Percentiles rank a stretch among this genome's conserved stretches.
Evolutionary conservation across 2,888 invertebrate species (phyloP).

Genomic region (Carabus problematicus): DNA sequence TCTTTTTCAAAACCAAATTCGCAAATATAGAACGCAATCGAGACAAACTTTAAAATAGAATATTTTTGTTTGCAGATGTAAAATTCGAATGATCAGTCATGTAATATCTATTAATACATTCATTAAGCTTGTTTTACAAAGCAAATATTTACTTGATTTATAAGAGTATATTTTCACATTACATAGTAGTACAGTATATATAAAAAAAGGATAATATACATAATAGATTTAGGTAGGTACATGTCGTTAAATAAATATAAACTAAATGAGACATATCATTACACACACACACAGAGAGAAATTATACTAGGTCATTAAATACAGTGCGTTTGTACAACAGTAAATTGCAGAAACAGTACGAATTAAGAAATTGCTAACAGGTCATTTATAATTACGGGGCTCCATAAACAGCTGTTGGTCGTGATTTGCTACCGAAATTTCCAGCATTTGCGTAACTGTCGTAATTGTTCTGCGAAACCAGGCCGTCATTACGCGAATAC

Average conservation of each 20-base stretch:
- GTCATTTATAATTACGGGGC: slow-evolving; percentile 47
- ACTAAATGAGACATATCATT: not conserved
- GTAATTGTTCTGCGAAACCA: slow-evolving; percentile 27
- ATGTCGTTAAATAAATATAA: too few relatives aligned
- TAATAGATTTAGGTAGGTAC: too few relatives aligned
- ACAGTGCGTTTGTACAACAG: slow-evolving; percentile 38
- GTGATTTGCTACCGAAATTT: slow-evolving; percentile 44
- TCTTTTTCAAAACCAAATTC: too few relatives aligned
- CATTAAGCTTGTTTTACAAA: not conserved
- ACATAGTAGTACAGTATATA: not conserved
- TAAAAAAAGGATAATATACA: not conserved
- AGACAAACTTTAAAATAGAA: too few relatives aligned
- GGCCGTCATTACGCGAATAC: not conserved
- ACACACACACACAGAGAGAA: not conserved
- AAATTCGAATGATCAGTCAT: too few relatives aligned
- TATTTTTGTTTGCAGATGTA: too few relatives aligned
- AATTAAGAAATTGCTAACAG: slow-evolving; percentile 10
- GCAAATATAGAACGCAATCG: too few relatives aligned
- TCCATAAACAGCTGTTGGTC: slow-evolving; percentile 48
- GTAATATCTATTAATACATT: too few relatives aligned
- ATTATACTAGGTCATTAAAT: not conserved
- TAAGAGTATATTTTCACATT: not conserved
- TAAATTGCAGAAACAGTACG: slow-evolving; percentile 27
- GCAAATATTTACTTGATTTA: not conserved
- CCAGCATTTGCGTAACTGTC: slow-evolving; percentile 46